A percentile compares a stretch with the other conserved stretches of the same genome.
These are phyloP conservation scores for Candoia aspera DNA, from an alignment of 2,113 vertebrate species.

Conservation along the genomic window DNA sequence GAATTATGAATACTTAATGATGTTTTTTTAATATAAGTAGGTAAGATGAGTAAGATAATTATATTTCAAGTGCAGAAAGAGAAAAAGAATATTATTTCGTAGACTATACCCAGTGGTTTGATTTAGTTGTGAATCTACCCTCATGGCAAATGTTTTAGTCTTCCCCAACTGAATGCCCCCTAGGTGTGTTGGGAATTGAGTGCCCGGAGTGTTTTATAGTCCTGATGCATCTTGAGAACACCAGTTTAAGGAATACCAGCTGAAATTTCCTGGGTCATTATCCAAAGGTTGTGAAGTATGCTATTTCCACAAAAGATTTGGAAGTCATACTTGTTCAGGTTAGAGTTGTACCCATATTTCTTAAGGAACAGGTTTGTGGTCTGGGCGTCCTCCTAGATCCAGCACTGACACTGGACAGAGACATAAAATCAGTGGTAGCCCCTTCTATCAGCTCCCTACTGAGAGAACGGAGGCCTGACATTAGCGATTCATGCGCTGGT, in stretches of 20 bases:
- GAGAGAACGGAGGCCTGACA: too few species aligned
- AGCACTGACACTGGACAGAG: too few species aligned
- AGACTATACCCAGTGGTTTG: not conserved
- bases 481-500: too few species aligned
- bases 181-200: not conserved
- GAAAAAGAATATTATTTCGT: not conserved
- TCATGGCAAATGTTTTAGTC: not conserved
- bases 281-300: not conserved
- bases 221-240: not conserved
- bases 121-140: not conserved
- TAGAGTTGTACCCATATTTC: too few species aligned
- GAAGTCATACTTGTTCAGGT: too few species aligned
- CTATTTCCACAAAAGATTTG: too few species aligned
- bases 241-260: not conserved
- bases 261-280: not conserved
- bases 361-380: too few species aligned
- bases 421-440: too few species aligned
- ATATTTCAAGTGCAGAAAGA: slow-evolving; percentile 9
- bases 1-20: slow-evolving; percentile 19
- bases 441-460: too few species aligned
- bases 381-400: too few species aligned
- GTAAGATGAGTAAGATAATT: not conserved
- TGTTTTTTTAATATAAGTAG: slow-evolving; percentile 28
- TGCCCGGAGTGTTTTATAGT: not conserved
- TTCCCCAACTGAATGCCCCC: not conserved